Conservation (phyloP, 2,797 vertebrate genomes). For the Hipposideros larvatus region DNA sequence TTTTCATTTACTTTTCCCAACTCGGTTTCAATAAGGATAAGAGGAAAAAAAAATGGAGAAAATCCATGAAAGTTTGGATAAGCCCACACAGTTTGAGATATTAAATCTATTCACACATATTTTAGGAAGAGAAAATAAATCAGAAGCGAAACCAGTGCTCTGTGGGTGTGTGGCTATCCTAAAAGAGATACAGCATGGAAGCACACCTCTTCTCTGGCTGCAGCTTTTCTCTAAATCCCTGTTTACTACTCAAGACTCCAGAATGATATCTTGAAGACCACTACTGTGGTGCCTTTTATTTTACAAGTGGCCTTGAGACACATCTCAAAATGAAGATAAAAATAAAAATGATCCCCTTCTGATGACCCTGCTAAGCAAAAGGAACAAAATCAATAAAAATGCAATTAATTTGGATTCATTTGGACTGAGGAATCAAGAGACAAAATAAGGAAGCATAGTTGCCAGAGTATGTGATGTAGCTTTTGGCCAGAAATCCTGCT, state of each 20-base stretch:
- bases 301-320: conserved; percentile 74
- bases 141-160: not conserved
- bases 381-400: conserved; percentile 81
- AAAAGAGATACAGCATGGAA: not conserved
- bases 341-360: conserved; percentile 79
- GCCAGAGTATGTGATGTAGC: conserved; percentile 78
- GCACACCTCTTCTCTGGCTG: not conserved
- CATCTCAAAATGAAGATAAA: conserved; percentile 79
- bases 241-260: conserved; percentile 63
- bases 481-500: conserved; percentile 82
- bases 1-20: not conserved
- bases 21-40: not conserved
- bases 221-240: conserved; percentile 59
- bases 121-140: not conserved
- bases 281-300: conserved; percentile 65
- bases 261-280: conserved; percentile 19
- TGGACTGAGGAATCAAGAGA: conserved; percentile 67
- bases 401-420: conserved; percentile 82
- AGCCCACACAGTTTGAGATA: not conserved
- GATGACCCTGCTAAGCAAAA: conserved; percentile 76
- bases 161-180: not conserved
- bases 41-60: not conserved
- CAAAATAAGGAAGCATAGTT: conserved; percentile 77
- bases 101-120: not conserved
- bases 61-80: not conserved